Base-by-base conservation (phyloP, 2,797 vertebrate species). In the Leptoclinus maculatus region DNA sequence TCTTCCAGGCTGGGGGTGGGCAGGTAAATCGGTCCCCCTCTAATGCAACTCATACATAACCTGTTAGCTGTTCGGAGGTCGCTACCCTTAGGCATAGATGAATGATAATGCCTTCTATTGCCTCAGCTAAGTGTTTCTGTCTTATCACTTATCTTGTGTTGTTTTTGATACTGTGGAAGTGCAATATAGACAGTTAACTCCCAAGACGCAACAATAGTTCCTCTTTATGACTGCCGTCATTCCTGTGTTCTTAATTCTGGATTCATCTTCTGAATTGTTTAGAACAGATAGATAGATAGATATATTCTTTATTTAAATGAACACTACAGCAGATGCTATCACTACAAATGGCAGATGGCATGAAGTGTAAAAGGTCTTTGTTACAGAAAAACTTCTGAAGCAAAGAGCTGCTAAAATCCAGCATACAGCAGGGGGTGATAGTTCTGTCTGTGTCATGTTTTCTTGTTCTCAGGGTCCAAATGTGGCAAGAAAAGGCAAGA, bases 1-100 rank as follows among this genome's bases (percentile, higher is more conserved):
- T 88, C 82, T 87, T 89, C 76, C 54, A 72, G 72, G 79, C 74
- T 63, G 78, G 86, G 79, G 82, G 67, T 79, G 75, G 87, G 73
- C 85, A 93, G 86, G 83, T 91, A 87, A 86, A 85, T 84, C 45
- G 19, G 80, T 74, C 73, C 23, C 23, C 34, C 63, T 78, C 67
- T 88, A 87, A 89, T 88, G 80, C 77, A 86, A 74, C 71, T 80
- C 87, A 87, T 90, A 81, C 80, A 87, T 90, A 91, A 91, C 83
- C 89, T 91, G 84, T 78, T 71, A 84, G 79, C 82, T 87, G 81
- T 85, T 84, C 76, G 68, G 78, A 79, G 89, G 83, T 91, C 89
- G 88, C 36, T 62, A 69, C 74, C 90, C 84, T 62, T 3, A 84
- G 86, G 89, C 87, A 79, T 25, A 78, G 87, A 90, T 88, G 76